Conservation (phyloP, 2,113 vertebrate species). For the Neopipo cinnamomea region DNA sequence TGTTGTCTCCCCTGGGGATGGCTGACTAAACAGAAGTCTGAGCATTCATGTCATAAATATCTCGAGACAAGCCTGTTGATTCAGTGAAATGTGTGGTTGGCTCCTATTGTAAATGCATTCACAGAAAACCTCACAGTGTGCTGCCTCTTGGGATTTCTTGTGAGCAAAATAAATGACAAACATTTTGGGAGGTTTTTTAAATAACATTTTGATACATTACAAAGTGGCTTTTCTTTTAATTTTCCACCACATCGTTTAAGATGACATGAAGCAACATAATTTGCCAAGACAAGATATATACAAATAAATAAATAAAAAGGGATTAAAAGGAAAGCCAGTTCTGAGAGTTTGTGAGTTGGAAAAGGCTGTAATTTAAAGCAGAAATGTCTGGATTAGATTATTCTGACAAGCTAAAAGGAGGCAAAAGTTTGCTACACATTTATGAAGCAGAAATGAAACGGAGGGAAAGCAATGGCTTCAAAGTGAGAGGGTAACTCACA, state of each 20-base stretch:
- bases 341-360: slow-evolving; percentile 20
- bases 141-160: slow-evolving; percentile 12
- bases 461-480: background rate
- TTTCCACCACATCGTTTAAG: slow-evolving; percentile 26
- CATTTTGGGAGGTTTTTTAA: background rate
- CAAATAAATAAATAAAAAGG: slow-evolving; percentile 43
- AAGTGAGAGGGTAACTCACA: background rate
- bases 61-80: slow-evolving; percentile 30
- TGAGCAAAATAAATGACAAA: slow-evolving; percentile 47
- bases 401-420: slow-evolving; percentile 15
- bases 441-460: background rate
- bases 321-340: slow-evolving; percentile 36
- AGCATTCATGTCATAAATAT: slow-evolving; percentile 51
- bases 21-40: slow-evolving; percentile 56
- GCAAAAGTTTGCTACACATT: background rate
- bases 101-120: slow-evolving; percentile 55
- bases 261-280: slow-evolving; percentile 34
- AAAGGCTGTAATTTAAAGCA: slow-evolving; percentile 40
- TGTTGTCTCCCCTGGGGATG: background rate
- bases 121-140: slow-evolving; percentile 52
- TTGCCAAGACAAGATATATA: slow-evolving; percentile 15
- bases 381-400: slow-evolving; percentile 38
- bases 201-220: slow-evolving; percentile 50
- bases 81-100: slow-evolving; percentile 59
- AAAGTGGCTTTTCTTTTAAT: slow-evolving; percentile 54